Conservation (phyloP, 92 coral and sea anemone species). For the Virgularia gustaviana region DNA sequence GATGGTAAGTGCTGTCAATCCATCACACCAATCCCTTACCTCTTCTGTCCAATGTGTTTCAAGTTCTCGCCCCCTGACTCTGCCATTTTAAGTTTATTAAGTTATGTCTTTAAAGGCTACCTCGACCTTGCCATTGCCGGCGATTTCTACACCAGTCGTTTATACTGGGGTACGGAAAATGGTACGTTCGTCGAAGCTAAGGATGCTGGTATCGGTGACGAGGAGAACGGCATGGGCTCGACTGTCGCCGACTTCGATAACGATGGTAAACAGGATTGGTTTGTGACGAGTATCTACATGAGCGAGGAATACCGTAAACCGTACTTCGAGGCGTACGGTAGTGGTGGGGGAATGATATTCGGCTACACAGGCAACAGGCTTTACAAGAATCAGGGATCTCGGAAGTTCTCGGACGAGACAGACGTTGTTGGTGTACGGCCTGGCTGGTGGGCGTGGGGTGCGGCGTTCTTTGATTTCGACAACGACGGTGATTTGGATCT, state of each 20-base stretch:
- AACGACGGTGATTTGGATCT: slow-evolving; percentile 96
- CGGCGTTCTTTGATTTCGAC: slow-evolving; percentile 91
- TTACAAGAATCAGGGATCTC: slow-evolving; percentile 69
- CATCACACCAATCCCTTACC: not conserved
- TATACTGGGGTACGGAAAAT: slow-evolving; percentile 90
- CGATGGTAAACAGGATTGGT: slow-evolving; percentile 95
- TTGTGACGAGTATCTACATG: slow-evolving; percentile 87
- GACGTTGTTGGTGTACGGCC: slow-evolving; percentile 71
- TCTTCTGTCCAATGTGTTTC: not conserved
- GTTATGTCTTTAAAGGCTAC: slow-evolving; percentile 57
- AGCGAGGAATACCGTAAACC: slow-evolving; percentile 85
- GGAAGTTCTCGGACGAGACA: slow-evolving; percentile 83
- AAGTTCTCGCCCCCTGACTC: not conserved
- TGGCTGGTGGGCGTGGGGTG: slow-evolving; percentile 99
- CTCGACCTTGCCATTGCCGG: slow-evolving; percentile 76
- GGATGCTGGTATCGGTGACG: slow-evolving; percentile 71
- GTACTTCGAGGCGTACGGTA: slow-evolving; percentile 78
- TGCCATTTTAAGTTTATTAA: not conserved
- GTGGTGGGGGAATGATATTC: slow-evolving; percentile 85
- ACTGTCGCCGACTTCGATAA: slow-evolving; percentile 85
- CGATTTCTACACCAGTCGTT: slow-evolving; percentile 85
- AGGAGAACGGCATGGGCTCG: slow-evolving; percentile 99
- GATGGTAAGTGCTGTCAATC: slow-evolving; percentile 64
- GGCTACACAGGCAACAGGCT: slow-evolving; percentile 89
- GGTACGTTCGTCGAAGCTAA: slow-evolving; percentile 90